These are phyloP conservation scores for Adoxophyes honmai DNA, from an alignment of 1,140 invertebrate genomes.

Conservation along the genomic window DNA sequence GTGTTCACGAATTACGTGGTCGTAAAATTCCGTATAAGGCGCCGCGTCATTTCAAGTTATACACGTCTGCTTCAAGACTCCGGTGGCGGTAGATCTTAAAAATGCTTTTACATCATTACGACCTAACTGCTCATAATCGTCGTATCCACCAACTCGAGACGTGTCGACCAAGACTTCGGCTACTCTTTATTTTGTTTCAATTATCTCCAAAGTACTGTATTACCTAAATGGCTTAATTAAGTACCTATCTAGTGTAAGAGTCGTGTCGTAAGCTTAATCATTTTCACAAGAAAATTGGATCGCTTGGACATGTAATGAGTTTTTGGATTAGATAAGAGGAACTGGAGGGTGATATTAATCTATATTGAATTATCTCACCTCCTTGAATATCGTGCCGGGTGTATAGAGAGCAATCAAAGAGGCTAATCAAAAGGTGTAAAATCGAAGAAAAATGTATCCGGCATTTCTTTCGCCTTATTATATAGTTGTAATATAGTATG, in stretches of 20 bases:
- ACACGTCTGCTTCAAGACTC: background rate
- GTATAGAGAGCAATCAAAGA: background rate
- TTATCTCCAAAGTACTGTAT: background rate
- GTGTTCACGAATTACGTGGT: conserved; percentile 13
- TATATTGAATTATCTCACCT: conserved; percentile 23
- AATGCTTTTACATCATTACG: conserved; percentile 48
- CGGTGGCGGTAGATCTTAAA: conserved; percentile 26
- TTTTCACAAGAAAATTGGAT: conserved; percentile 1
- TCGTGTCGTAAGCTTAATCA: background rate
- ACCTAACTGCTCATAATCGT: conserved; percentile 34
- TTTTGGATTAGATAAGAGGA: conserved; percentile 1
- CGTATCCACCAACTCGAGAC: conserved; percentile 31
- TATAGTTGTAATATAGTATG: background rate
- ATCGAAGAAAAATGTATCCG: background rate
- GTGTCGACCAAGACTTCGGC: conserved; percentile 32
- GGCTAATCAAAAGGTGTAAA: background rate
- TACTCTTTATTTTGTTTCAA: background rate
- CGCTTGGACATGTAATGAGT: conserved; percentile 12
- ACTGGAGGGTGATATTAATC: conserved; percentile 12
- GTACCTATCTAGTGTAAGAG: too few species aligned
- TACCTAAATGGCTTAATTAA: background rate
- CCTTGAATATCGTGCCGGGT: background rate
- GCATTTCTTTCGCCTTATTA: background rate
- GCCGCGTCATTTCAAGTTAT: conserved; percentile 4
- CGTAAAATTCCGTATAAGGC: conserved; percentile 17